Conservation (phyloP, 1,140 invertebrate genomes). For the Campoletis sonorensis region DNA sequence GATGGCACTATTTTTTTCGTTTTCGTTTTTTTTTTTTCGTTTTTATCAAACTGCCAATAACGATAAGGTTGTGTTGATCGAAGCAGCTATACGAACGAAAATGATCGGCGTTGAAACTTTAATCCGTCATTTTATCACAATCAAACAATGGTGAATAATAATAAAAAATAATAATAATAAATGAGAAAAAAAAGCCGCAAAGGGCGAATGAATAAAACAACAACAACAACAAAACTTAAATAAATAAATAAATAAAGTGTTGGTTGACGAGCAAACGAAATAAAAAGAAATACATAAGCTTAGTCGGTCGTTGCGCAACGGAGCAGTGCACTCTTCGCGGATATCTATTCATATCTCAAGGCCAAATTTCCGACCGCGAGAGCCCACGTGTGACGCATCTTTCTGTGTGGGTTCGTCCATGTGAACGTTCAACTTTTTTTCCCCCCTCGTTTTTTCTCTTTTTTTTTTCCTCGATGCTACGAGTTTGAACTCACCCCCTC, state of each 20-base stretch:
- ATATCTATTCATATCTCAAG: slow-evolving; percentile 71
- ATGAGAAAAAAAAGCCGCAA: too few relatives aligned
- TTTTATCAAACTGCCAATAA: neutral
- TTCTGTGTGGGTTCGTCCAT: neutral
- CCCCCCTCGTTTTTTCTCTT: neutral
- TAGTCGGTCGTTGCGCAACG: slow-evolving; percentile 65
- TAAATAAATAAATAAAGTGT: neutral
- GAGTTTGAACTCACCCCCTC: neutral
- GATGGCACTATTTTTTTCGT: neutral
- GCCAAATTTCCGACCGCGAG: slow-evolving; percentile 52
- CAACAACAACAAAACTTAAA: too few relatives aligned
- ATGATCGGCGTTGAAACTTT: neutral
- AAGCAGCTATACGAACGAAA: too few relatives aligned
- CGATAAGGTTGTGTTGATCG: neutral
- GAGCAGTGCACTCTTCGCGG: slow-evolving; percentile 71
- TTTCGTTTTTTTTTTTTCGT: neutral
- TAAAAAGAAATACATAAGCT: slow-evolving; percentile 65
- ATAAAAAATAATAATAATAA: neutral
- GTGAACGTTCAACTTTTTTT: neutral
- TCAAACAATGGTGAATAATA: neutral
- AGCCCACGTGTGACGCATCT: slow-evolving; percentile 11
- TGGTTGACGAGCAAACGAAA: slow-evolving; percentile 44
- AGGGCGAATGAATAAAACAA: neutral
- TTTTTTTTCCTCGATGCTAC: neutral
- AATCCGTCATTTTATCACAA: neutral